A percentile compares a stretch with the other conserved stretches of the same genome.
Conservation (phyloP, 1,140 invertebrate genomes). For the Lasioglossum albipes region DNA sequence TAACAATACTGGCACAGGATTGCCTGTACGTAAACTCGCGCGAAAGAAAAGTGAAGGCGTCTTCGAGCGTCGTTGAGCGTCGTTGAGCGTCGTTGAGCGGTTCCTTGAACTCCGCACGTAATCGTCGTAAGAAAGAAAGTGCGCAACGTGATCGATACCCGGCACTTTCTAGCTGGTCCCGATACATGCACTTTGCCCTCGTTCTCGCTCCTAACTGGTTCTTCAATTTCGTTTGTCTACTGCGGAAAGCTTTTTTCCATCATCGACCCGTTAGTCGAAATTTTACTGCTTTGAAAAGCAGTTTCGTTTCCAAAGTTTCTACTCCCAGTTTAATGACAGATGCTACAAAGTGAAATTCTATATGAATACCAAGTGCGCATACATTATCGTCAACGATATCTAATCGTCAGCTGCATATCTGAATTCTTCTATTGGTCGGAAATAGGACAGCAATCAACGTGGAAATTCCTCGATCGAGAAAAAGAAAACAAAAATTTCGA, state of each 20-base stretch:
- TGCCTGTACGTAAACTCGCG: not conserved
- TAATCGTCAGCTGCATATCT: too few species aligned
- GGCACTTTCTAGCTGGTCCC: slow-evolving; percentile 46
- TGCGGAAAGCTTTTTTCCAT: too few species aligned
- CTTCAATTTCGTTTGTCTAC: not conserved
- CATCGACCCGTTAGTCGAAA: too few species aligned
- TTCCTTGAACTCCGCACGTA: slow-evolving; percentile 53
- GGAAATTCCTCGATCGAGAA: too few species aligned
- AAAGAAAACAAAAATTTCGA: too few species aligned
- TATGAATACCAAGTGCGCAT: too few species aligned
- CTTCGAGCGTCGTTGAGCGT: slow-evolving; percentile 1
- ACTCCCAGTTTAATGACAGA: too few species aligned
- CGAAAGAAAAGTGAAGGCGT: slow-evolving; percentile 46
- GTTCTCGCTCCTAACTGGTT: not conserved
- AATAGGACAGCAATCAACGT: too few species aligned
- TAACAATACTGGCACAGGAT: not conserved
- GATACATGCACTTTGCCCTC: slow-evolving; percentile 23
- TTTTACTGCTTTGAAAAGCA: too few species aligned
- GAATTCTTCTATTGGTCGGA: too few species aligned
- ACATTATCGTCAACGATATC: too few species aligned
- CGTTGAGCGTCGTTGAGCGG: slow-evolving; percentile 17
- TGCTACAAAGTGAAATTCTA: not conserved
- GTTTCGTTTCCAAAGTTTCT: too few species aligned
- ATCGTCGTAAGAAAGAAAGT: slow-evolving; percentile 62
- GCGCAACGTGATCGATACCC: slow-evolving; percentile 52